phyloP scores from a whole-genome alignment of 2,888 invertebrate genomes.

The Melanotus villosus region DNA sequence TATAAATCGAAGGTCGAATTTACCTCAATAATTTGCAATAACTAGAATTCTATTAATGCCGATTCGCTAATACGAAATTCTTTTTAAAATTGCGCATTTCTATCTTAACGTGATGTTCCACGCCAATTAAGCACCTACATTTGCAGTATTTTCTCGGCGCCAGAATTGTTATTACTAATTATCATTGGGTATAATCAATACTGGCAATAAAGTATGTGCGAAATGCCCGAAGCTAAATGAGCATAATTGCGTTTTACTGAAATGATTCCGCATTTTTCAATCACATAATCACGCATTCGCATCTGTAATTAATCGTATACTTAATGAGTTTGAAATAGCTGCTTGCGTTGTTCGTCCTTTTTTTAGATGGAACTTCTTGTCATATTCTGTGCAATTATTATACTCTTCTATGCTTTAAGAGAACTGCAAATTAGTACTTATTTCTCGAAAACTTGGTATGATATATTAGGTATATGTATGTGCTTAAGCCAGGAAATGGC shows the following conservation, averaged over 20 bases:
- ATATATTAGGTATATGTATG: neutral
- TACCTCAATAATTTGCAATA: no score
- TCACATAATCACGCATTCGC: constrained; percentile 47
- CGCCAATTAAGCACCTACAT: neutral
- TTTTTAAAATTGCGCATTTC: neutral
- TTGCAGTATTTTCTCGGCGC: constrained; percentile 30
- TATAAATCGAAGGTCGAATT: no score
- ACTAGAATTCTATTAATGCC: neutral
- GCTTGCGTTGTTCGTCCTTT: constrained; percentile 19
- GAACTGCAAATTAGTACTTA: constrained; percentile 21
- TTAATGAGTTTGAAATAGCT: constrained; percentile 48
- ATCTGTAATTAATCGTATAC: constrained; percentile 51
- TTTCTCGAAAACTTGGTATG: neutral
- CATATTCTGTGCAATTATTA: constrained; percentile 14
- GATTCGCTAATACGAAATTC: neutral
- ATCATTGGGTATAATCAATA: constrained; percentile 48
- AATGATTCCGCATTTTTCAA: constrained; percentile 45
- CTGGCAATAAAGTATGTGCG: constrained; percentile 48
- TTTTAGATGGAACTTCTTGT: constrained; percentile 14
- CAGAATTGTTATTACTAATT: constrained; percentile 49
- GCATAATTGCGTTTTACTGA: constrained; percentile 41
- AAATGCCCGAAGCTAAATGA: constrained; percentile 30
- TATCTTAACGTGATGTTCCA: neutral
- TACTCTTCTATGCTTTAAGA: neutral
- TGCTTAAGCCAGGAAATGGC: no score